Conservation (phyloP, 2,888 invertebrate genomes). For the Pinctada fucata region DNA sequence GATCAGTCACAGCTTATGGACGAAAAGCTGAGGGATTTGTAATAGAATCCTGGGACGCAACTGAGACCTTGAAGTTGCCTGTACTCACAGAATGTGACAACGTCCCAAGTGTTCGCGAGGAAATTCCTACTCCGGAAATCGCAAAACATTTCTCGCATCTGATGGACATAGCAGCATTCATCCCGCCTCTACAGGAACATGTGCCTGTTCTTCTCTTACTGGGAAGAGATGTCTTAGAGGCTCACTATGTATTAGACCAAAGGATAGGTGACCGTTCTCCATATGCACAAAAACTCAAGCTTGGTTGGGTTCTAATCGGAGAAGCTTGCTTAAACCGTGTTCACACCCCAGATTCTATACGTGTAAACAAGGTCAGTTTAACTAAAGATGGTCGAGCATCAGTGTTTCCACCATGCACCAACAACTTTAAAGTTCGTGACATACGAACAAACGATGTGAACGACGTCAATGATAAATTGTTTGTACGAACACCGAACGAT, state of each 20-base stretch:
- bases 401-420: conserved; percentile 24
- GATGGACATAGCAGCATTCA: conserved; percentile 19
- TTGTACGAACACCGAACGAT: conserved; percentile 29
- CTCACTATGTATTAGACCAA: conserved; percentile 38
- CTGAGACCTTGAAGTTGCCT: conserved; percentile 23
- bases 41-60: conserved; percentile 32
- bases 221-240: conserved; percentile 40
- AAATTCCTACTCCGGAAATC: conserved; percentile 30
- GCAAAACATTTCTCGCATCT: conserved; percentile 34
- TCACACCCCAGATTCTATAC: conserved; percentile 21
- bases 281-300: conserved; percentile 34
- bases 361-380: conserved; percentile 15
- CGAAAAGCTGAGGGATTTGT: conserved; percentile 22
- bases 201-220: conserved; percentile 33
- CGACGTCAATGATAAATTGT: conserved; percentile 2
- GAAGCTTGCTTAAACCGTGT: conserved; percentile 27
- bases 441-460: neutral
- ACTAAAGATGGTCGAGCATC: conserved; percentile 19
- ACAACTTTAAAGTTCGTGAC: conserved; percentile 15
- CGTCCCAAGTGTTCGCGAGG: conserved; percentile 35
- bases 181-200: conserved; percentile 34
- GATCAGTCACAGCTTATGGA: conserved; percentile 27
- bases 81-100: conserved; percentile 32
- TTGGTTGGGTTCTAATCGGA: conserved; percentile 40
- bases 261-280: conserved; percentile 31